phyloP scores from a whole-genome alignment of 2,888 invertebrate genomes.

The Hirtodrosophila cameraria region DNA sequence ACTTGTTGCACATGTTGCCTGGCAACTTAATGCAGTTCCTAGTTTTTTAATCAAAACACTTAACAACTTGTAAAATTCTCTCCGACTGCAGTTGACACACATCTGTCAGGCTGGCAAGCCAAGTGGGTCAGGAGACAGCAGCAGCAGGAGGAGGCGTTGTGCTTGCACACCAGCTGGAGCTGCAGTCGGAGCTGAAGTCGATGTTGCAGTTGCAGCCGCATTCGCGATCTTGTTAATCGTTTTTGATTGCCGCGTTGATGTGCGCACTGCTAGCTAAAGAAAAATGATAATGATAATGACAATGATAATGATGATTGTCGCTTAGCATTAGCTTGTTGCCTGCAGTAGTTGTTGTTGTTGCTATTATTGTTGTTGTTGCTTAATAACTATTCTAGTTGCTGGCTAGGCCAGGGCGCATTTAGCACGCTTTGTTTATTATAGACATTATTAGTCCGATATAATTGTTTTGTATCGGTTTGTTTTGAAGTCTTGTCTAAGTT shows the following conservation, averaged over 20 bases:
- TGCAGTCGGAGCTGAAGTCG: conserved; percentile 8
- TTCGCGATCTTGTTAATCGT: conserved; percentile 73
- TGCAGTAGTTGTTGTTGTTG: conserved; percentile 20
- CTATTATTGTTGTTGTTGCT: conserved; percentile 27
- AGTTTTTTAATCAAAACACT: conserved; percentile 71
- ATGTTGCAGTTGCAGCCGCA: conserved; percentile 17
- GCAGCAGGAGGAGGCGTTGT: conserved; percentile 4
- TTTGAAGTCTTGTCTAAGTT: conserved; percentile 1
- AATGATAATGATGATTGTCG: conserved; percentile 60
- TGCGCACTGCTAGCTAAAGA: conserved; percentile 56
- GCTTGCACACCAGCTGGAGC: conserved; percentile 5
- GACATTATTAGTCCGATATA: conserved; percentile 49
- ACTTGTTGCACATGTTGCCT: conserved; percentile 73
- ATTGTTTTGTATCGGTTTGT: conserved; percentile 30
- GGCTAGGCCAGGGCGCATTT: conserved; percentile 28
- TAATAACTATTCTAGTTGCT: conserved; percentile 56
- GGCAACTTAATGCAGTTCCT: conserved; percentile 49
- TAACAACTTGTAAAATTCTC: conserved; percentile 77
- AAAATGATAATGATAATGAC: conserved; percentile 34
- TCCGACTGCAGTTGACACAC: conserved; percentile 73
- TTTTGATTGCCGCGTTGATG: conserved; percentile 76
- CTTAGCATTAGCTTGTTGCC: conserved; percentile 48
- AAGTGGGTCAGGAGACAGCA: conserved; percentile 68
- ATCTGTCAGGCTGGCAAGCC: conserved; percentile 68
- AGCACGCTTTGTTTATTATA: conserved; percentile 50